These are phyloP conservation scores for Glaucomys volans DNA, from an alignment of 2,113 vertebrate genomes.

Conservation along the genomic window DNA sequence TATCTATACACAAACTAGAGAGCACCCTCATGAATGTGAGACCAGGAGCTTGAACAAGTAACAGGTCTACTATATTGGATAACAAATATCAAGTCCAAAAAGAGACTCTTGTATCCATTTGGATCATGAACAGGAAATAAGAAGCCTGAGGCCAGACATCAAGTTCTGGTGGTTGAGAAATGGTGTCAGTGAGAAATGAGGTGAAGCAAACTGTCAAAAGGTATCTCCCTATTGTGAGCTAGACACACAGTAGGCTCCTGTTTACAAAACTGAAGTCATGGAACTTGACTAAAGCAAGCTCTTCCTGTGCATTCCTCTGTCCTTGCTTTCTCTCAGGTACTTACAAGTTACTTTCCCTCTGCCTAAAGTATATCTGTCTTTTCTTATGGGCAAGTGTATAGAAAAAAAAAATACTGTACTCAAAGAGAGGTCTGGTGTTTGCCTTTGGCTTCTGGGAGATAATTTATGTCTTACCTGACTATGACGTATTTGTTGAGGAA, in stretches of 20 bases:
- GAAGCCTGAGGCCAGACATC: not conserved
- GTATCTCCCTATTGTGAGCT: not conserved
- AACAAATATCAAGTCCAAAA: not conserved
- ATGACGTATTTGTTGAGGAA: not conserved
- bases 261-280: not conserved
- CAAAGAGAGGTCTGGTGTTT: not conserved
- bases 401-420: not conserved
- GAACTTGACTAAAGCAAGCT: not conserved
- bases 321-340: not conserved
- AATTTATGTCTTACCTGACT: not conserved
- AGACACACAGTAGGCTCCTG: not conserved
- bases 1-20: conserved; percentile 45
- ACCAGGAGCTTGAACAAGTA: not conserved
- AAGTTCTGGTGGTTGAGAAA: not conserved
- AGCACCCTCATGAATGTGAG: not conserved
- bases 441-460: not conserved
- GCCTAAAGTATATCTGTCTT: not conserved
- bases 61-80: not conserved
- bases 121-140: not conserved
- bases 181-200: not conserved
- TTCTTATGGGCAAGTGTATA: not conserved
- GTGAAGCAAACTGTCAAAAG: not conserved
- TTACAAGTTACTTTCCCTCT: not conserved
- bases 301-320: not conserved
- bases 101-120: not conserved